Evolutionary conservation across 2,888 invertebrate genomes (phyloP).

Genomic region (Epicampocera succincta): DNA sequence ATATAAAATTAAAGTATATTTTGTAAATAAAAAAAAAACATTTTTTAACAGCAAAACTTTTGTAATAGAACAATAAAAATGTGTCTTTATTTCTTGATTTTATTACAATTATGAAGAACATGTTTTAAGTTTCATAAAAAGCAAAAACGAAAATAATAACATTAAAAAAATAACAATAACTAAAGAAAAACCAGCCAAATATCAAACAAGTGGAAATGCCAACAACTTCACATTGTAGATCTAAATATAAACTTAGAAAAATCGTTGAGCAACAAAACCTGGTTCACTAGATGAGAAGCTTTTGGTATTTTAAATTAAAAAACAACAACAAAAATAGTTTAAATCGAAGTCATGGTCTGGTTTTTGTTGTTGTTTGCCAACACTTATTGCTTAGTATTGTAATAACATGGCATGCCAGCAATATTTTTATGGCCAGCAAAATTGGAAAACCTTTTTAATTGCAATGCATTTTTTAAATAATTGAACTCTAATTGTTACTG

Average conservation of each 20-base stretch:
- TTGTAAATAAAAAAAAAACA: conserved; percentile 11
- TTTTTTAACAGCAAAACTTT: not conserved
- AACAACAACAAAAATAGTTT: conserved; percentile 4
- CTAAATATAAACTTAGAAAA: not conserved
- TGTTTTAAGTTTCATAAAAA: conserved; percentile 18
- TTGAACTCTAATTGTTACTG: conserved; percentile 4
- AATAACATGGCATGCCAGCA: conserved; percentile 15
- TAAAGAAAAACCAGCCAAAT: conserved; percentile 9
- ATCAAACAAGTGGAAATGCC: conserved; percentile 64
- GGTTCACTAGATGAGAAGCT: conserved; percentile 56
- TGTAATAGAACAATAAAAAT: not conserved
- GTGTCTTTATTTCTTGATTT: not conserved
- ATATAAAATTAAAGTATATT: no score
- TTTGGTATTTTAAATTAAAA: conserved; percentile 50
- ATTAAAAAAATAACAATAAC: conserved; percentile 2
- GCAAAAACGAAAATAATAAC: not conserved
- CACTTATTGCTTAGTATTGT: not conserved
- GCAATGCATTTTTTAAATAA: not conserved
- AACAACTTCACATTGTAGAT: conserved; percentile 56
- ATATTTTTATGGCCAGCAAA: conserved; percentile 27
- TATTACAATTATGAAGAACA: conserved; percentile 22
- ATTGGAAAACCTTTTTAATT: conserved; percentile 6
- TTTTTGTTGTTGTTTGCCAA: not conserved
- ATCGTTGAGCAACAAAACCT: conserved; percentile 19
- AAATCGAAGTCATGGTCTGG: conserved; percentile 5